These are phyloP conservation scores for Spea hammondii DNA, from an alignment of 2,797 vertebrate genomes.

Conservation along the genomic window DNA sequence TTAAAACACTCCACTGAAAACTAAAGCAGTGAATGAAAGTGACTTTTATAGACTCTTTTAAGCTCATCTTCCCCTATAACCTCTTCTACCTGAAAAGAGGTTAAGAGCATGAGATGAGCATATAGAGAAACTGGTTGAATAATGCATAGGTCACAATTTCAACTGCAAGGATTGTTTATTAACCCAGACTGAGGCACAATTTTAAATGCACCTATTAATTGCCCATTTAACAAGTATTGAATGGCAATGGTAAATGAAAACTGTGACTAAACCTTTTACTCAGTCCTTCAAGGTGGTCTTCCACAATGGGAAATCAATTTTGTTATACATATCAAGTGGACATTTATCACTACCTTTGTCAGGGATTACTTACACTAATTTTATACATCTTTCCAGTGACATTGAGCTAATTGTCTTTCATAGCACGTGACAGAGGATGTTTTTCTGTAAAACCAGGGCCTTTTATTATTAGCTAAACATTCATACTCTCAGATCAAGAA, in stretches of 20 bases:
- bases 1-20: slow-evolving; percentile 88
- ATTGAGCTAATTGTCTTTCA: no score
- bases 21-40: slow-evolving; percentile 92
- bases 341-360: slow-evolving; percentile 74
- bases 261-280: slow-evolving; percentile 90
- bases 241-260: slow-evolving; percentile 83
- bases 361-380: slow-evolving; percentile 31
- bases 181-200: slow-evolving; percentile 72
- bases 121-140: slow-evolving; percentile 71
- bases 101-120: slow-evolving; percentile 73
- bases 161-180: slow-evolving; percentile 73
- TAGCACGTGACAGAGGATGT: no score
- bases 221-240: slow-evolving; percentile 91
- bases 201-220: slow-evolving; percentile 90
- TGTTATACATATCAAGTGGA: slow-evolving; percentile 86
- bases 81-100: slow-evolving; percentile 76
- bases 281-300: slow-evolving; percentile 90
- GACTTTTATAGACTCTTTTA: slow-evolving; percentile 99
- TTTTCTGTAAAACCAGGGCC: no score
- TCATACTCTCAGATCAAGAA: no score
- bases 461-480: no score
- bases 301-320: slow-evolving; percentile 71
- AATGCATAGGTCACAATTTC: slow-evolving; percentile 73
- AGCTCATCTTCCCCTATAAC: slow-evolving; percentile 83
- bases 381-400: slow-evolving; percentile 10